Conservation (phyloP, 2,888 invertebrate species). For the Hemistola chrysoprasaria region DNA sequence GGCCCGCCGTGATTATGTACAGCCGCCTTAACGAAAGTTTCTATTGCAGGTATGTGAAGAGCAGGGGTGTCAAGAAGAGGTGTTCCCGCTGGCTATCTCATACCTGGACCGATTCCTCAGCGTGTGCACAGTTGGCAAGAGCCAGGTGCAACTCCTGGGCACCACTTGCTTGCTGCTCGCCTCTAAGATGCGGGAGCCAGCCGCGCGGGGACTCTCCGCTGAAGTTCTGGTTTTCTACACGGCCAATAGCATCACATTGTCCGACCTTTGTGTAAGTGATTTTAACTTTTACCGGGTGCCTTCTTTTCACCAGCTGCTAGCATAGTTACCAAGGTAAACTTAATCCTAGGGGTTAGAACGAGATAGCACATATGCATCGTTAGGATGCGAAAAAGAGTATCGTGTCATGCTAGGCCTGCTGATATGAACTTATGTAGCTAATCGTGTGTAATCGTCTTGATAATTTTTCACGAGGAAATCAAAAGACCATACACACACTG, state of each 20-base stretch:
- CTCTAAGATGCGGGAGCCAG: slow-evolving; percentile 95
- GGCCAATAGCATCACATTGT: slow-evolving; percentile 93
- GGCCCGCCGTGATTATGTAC: no score
- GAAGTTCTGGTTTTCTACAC: slow-evolving; percentile 95
- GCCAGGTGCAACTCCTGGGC: slow-evolving; percentile 95
- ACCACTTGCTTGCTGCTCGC: slow-evolving; percentile 96
- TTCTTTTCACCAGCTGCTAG: no score
- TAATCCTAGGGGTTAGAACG: no score
- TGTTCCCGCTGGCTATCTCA: slow-evolving; percentile 95
- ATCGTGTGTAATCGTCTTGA: no score
- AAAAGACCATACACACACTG: no score
- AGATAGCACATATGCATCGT: no score
- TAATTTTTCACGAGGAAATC: no score
- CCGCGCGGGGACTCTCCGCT: slow-evolving; percentile 87
- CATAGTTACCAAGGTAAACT: no score
- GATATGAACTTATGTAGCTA: no score
- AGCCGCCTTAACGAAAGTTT: slow-evolving; percentile 6
- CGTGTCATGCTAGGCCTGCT: no score
- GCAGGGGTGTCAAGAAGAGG: slow-evolving; percentile 95
- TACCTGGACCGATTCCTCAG: slow-evolving; percentile 97
- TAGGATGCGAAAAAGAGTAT: no score
- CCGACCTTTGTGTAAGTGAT: slow-evolving; percentile 95
- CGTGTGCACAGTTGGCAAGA: slow-evolving; percentile 90
- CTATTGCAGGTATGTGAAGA: slow-evolving; percentile 94
- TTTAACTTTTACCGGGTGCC: no score